Percentiles rank a stretch among this genome's conserved stretches.
Conservation (phyloP, 2,888 invertebrate genomes). For the Leptopilina syphax region DNA sequence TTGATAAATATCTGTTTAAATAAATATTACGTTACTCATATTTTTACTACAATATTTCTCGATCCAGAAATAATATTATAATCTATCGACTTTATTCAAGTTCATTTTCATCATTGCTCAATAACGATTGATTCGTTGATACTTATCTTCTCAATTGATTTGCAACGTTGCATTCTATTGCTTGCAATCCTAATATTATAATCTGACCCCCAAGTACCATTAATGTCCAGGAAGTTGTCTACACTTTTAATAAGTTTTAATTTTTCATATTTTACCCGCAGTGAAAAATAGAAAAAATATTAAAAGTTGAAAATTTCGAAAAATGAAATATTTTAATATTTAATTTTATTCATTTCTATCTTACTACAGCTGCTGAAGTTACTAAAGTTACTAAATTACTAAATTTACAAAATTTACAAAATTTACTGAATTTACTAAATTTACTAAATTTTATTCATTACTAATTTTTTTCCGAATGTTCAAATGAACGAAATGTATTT, state of each 20-base stretch:
- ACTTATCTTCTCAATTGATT: constrained; percentile 17
- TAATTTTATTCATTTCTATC: too few relatives aligned
- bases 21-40: not conserved
- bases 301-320: too few relatives aligned
- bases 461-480: too few relatives aligned
- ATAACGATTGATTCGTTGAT: not conserved
- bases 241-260: not conserved
- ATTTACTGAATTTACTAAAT: too few relatives aligned
- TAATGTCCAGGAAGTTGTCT: not conserved
- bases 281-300: not conserved
- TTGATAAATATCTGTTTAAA: not conserved
- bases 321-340: too few relatives aligned
- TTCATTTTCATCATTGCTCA: constrained; percentile 30
- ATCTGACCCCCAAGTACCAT: not conserved
- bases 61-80: not conserved
- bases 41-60: not conserved
- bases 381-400: too few relatives aligned
- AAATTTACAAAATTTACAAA: too few relatives aligned
- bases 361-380: too few relatives aligned
- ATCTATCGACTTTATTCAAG: constrained; percentile 2
- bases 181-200: not conserved
- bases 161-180: not conserved
- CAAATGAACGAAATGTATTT: too few relatives aligned
- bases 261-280: not conserved
- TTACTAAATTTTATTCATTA: too few relatives aligned